Conservation (phyloP, 2,797 vertebrate species). For the Squalus acanthias region DNA sequence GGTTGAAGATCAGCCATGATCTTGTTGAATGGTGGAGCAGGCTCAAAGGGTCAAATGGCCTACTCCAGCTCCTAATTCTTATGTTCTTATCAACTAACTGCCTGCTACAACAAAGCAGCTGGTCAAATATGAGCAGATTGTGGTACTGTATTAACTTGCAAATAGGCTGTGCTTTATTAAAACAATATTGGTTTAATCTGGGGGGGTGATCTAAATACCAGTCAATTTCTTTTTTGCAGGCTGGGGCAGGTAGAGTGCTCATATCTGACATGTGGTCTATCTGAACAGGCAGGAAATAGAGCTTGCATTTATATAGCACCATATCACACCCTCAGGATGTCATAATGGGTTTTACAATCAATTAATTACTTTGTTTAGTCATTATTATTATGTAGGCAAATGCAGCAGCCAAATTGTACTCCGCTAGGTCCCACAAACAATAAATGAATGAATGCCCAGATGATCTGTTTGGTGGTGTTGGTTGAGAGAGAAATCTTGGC, state of each 20-base stretch:
- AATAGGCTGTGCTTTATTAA: neutral
- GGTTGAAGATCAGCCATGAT: too few species aligned
- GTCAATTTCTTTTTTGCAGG: neutral
- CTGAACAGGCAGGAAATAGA: neutral
- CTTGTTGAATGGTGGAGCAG: too few species aligned
- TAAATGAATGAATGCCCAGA: neutral
- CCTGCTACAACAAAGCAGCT: neutral
- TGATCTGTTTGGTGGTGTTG: neutral
- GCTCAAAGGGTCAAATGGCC: too few species aligned
- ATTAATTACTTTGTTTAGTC: neutral
- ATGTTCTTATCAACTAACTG: neutral
- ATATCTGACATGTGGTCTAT: neutral
- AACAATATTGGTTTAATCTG: neutral
- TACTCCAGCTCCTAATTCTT: too few species aligned
- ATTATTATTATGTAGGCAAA: neutral
- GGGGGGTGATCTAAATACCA: neutral
- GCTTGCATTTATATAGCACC: neutral
- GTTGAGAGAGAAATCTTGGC: neutral
- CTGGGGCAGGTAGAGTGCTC: neutral
- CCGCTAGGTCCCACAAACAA: neutral
- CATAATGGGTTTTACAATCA: neutral
- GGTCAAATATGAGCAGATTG: neutral
- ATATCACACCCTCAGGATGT: neutral
- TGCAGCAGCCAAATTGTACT: neutral
- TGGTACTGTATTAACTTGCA: neutral